Evolutionary conservation across 2,113 vertebrate species (phyloP).

Genomic region (Chelonoidis abingdonii): DNA sequence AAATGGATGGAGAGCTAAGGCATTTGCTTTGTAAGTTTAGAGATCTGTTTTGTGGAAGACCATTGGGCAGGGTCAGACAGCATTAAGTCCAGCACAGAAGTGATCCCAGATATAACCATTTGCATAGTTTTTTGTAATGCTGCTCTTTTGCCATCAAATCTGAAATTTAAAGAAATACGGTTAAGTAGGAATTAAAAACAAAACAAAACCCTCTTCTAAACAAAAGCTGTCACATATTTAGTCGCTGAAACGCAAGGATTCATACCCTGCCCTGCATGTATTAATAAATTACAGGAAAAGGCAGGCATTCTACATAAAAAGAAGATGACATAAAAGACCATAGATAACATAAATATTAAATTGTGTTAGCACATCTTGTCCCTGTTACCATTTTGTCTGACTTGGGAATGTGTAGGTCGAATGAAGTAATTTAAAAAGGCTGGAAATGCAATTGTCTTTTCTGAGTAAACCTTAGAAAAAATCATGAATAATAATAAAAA

Average conservation of each 20-base stretch:
- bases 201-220: background rate
- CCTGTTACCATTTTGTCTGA: slow-evolving; percentile 28
- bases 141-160: background rate
- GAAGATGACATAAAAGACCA: slow-evolving; percentile 43
- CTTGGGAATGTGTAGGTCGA: background rate
- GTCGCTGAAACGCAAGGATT: slow-evolving; percentile 43
- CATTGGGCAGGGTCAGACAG: background rate
- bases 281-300: slow-evolving; percentile 29
- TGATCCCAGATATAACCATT: background rate
- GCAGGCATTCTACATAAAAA: slow-evolving; percentile 42
- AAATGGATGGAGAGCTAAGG: rapidly evolving
- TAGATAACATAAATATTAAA: slow-evolving; percentile 43
- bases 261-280: background rate
- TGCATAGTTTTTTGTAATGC: background rate
- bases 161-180: background rate
- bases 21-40: background rate
- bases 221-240: background rate
- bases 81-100: background rate
- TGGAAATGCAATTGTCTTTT: background rate
- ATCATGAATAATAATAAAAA: background rate
- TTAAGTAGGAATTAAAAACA: background rate
- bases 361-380: slow-evolving; percentile 42
- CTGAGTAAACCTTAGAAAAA: slow-evolving; percentile 20
- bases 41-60: background rate
- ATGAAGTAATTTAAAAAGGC: background rate